A percentile compares a stretch with the other conserved stretches of the same genome.
phyloP scores from a whole-genome alignment of 2,113 vertebrate species.

The Coptodon bakossiorum region DNA sequence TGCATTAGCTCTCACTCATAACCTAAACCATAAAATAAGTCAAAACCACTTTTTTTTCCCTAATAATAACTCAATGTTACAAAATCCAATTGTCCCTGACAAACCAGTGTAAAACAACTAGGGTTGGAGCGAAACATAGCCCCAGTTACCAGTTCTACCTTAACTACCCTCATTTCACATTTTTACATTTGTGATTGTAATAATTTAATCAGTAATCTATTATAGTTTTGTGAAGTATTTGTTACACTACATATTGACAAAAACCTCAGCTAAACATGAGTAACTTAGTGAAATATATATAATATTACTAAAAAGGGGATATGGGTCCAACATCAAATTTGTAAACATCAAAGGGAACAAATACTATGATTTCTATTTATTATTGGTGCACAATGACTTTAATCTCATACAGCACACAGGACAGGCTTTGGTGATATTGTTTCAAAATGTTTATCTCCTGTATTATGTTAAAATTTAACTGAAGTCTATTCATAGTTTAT shows the following conservation, averaged over 20 bases:
- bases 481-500: background rate
- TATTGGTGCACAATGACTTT: background rate
- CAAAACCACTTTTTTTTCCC: accelerated
- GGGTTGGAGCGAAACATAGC: background rate
- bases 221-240: background rate
- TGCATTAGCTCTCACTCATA: background rate
- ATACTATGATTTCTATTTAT: background rate
- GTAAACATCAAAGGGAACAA: background rate
- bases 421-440: background rate
- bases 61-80: background rate
- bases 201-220: background rate
- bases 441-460: background rate
- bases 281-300: background rate
- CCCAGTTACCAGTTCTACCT: background rate
- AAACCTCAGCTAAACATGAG: background rate
- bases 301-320: background rate
- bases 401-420: background rate
- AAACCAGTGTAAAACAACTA: background rate
- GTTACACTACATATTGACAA: background rate
- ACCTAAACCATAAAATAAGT: background rate
- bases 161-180: background rate
- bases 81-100: background rate
- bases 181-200: background rate
- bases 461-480: background rate
- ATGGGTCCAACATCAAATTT: background rate